A percentile compares a stretch with the other conserved stretches of the same genome.
These are phyloP conservation scores for Sparidentex hasta DNA, from an alignment of 2,797 vertebrate genomes.

Conservation along the genomic window DNA sequence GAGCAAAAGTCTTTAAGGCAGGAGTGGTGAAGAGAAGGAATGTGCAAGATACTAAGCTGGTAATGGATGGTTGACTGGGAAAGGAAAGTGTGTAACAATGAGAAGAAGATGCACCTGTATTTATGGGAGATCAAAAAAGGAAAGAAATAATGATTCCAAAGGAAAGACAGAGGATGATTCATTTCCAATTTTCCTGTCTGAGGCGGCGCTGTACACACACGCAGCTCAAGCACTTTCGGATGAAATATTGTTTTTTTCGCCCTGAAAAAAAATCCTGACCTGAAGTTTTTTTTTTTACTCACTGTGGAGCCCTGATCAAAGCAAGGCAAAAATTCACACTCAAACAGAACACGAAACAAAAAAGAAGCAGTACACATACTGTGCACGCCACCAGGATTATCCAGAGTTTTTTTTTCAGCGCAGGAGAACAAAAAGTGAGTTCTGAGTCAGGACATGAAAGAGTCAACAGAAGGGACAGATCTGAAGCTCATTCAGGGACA, in stretches of 20 bases:
- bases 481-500: conserved; percentile 31
- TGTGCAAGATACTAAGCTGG: conserved; percentile 18
- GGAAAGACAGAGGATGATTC: neutral
- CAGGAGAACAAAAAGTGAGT: conserved; percentile 18
- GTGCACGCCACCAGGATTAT: conserved; percentile 16
- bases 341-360: conserved; percentile 18
- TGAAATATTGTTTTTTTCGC: conserved; percentile 51
- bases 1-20: conserved; percentile 25
- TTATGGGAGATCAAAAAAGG: conserved; percentile 21
- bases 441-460: conserved; percentile 31
- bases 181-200: conserved; percentile 32
- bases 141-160: neutral
- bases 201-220: conserved; percentile 4
- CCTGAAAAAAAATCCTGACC: conserved; percentile 22
- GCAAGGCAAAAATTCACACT: conserved; percentile 27
- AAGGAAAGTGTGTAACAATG: neutral
- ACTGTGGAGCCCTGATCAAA: conserved; percentile 45
- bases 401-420: neutral
- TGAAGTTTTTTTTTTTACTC: conserved; percentile 49
- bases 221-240: conserved; percentile 35
- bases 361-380: neutral
- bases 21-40: conserved; percentile 24
- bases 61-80: conserved; percentile 16
- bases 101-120: conserved; percentile 14
- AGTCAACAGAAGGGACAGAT: conserved; percentile 38